phyloP scores from a whole-genome alignment of 2,888 invertebrate species.

The Mythimna pallens region DNA sequence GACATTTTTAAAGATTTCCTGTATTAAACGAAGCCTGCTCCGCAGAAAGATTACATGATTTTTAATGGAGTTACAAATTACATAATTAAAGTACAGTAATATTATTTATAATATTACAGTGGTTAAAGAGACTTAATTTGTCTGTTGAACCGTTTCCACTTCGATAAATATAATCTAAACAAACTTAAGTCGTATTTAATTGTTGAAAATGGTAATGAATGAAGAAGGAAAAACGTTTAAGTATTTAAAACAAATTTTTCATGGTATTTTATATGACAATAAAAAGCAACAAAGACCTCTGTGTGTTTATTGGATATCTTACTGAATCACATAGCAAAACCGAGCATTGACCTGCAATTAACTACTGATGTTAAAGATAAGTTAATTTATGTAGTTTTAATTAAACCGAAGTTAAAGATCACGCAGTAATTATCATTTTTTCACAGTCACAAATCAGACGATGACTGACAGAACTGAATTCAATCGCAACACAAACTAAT shows the following conservation, averaged over 20 bases:
- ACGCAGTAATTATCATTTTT: slow-evolving; percentile 17
- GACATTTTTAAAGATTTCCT: too few species aligned
- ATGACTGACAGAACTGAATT: slow-evolving; percentile 10
- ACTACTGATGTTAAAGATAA: slow-evolving; percentile 1
- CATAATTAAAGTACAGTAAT: too few species aligned
- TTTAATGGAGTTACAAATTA: too few species aligned
- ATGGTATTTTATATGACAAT: too few species aligned
- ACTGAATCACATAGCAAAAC: background rate
- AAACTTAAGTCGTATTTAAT: background rate
- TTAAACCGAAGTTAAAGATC: slow-evolving; percentile 29
- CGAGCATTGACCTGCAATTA: slow-evolving; percentile 16
- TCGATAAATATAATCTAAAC: background rate
- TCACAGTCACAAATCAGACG: background rate
- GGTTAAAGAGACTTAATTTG: slow-evolving; percentile 1
- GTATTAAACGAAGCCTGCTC: too few species aligned
- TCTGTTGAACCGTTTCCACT: background rate
- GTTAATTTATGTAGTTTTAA: slow-evolving; percentile 5
- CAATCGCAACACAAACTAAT: slow-evolving; percentile 43
- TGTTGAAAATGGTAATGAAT: background rate
- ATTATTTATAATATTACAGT: too few species aligned
- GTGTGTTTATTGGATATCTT: background rate
- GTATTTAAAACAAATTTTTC: too few species aligned
- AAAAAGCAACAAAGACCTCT: too few species aligned
- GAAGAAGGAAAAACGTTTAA: background rate
- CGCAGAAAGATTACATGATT: too few species aligned